Evolutionary conservation across 2,113 vertebrate genomes (phyloP), one percentile per base, ranked within the genome.

Genomic region (Callithrix jacchus): DNA sequence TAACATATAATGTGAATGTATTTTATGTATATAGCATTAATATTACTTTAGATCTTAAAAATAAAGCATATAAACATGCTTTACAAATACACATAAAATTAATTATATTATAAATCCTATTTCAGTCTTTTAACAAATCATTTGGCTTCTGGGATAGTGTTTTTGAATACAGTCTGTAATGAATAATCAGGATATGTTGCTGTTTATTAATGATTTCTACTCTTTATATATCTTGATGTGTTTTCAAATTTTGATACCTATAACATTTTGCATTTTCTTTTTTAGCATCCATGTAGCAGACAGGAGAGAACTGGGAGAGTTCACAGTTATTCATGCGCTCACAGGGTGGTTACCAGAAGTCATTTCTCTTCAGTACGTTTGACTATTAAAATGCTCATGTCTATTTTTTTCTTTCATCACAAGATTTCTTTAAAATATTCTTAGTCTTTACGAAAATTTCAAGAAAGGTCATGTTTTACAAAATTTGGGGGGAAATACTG

Each of bases 281-380:
- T 64, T 91, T 0, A 99, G 99, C 81, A 97, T 98, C 87, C 68
- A 87, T 42, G 86, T 93, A 37, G 97, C 97, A 64, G 91, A 97
- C 68, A 98, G 91, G 87, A 98, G 98, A 94, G 99, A 99, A 86
- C 94, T 99, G 86, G 99, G 98, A 7, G 99, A 99, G 73, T 99
- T 99, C 97, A 99, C 98, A 25, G 98, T 99, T 92, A 97, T 99
- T 17, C 99, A 99, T 16, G 97, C 98, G 16, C 98, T 99, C 89
- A 99, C 99, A 14, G 99, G 99, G 74, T 99, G 99, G 99, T 97
- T 99, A 95, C 99, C 99, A 40, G 99, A 99, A 98, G 95, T 99
- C 90, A 98, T 98, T 97, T 98, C 99, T 66, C 97, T 99, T 56
- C 98, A 98, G 99, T 99, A 99, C 56, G 98, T 98, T 98, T 52